A percentile compares a stretch with the other conserved stretches of the same genome.
phyloP scores from a whole-genome alignment of 2,888 invertebrate genomes.

The Synergus gifuensis region DNA sequence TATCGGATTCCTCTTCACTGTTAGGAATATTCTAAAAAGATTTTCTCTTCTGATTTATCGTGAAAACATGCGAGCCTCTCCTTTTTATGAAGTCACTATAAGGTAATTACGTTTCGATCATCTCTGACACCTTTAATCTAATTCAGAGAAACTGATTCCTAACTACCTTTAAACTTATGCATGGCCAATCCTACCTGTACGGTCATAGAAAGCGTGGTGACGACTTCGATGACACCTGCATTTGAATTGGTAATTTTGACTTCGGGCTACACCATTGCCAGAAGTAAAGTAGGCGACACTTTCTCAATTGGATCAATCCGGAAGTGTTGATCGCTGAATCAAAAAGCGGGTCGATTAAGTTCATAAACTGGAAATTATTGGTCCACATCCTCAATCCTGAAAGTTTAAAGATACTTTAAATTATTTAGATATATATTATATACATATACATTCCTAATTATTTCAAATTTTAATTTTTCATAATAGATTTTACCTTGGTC shows the following conservation, averaged over 20 bases:
- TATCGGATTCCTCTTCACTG: not conserved
- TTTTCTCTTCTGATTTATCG: slow-evolving; percentile 5
- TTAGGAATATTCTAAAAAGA: not conserved
- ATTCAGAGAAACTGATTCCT: slow-evolving; percentile 33
- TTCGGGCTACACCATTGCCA: slow-evolving; percentile 49
- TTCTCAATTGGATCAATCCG: slow-evolving; percentile 57
- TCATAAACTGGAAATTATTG: not conserved
- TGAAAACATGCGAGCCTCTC: not conserved
- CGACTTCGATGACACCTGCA: slow-evolving; percentile 44
- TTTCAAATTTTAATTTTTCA: not conserved
- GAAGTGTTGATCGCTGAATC: slow-evolving; percentile 42
- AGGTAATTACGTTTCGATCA: not conserved
- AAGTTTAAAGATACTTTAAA: not conserved
- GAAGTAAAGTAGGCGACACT: slow-evolving; percentile 60
- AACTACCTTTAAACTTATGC: slow-evolving; percentile 51
- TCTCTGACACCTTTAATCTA: not conserved
- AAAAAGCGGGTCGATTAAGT: slow-evolving; percentile 51
- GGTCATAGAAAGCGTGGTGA: slow-evolving; percentile 57
- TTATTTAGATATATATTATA: too few species aligned
- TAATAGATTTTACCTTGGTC: not conserved
- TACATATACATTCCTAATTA: not conserved
- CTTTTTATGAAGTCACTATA: not conserved
- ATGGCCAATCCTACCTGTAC: slow-evolving; percentile 41
- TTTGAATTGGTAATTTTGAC: slow-evolving; percentile 55
- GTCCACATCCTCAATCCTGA: not conserved